Conservation (phyloP, 2,797 vertebrate species). For the Scarus forsteni region DNA sequence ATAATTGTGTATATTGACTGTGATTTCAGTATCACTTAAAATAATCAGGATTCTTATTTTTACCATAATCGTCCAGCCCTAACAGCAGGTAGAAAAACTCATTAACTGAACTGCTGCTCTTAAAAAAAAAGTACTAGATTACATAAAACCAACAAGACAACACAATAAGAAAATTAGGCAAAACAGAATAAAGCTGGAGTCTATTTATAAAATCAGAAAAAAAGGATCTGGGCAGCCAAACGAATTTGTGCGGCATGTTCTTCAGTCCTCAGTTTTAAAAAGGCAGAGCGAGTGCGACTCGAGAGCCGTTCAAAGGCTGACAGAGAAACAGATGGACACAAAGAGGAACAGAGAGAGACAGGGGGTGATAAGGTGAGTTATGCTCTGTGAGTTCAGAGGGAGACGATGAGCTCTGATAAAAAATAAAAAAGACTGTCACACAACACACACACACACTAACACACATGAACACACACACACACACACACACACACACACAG, state of each 20-base stretch:
- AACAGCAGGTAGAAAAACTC: constrained; percentile 1
- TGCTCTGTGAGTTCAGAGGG: constrained; percentile 52
- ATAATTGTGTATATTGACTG: too few species aligned
- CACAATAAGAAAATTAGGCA: constrained; percentile 22
- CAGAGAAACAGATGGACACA: constrained; percentile 70
- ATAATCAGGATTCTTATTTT: too few species aligned
- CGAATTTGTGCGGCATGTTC: constrained; percentile 4
- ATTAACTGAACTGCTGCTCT: not conserved
- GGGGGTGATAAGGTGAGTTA: constrained; percentile 65
- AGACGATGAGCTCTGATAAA: constrained; percentile 50
- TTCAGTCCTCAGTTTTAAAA: constrained; percentile 41
- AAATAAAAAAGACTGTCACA: constrained; percentile 21
- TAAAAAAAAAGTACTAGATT: constrained; percentile 10
- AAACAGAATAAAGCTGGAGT: constrained; percentile 3
- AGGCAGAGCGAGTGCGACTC: constrained; percentile 40
- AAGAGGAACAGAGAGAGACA: constrained; percentile 48
- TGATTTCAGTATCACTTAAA: too few species aligned
- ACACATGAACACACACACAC: too few species aligned
- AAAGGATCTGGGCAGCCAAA: constrained; percentile 9
- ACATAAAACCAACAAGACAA: constrained; percentile 12
- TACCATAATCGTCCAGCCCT: too few species aligned
- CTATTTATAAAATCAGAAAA: constrained; percentile 18
- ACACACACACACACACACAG: constrained; percentile 23
- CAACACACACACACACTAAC: constrained; percentile 35
- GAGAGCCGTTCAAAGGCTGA: constrained; percentile 63